Percentiles rank a stretch among this genome's conserved stretches.
Conservation (phyloP, 1,140 invertebrate genomes). For the Conus ventricosus region DNA sequence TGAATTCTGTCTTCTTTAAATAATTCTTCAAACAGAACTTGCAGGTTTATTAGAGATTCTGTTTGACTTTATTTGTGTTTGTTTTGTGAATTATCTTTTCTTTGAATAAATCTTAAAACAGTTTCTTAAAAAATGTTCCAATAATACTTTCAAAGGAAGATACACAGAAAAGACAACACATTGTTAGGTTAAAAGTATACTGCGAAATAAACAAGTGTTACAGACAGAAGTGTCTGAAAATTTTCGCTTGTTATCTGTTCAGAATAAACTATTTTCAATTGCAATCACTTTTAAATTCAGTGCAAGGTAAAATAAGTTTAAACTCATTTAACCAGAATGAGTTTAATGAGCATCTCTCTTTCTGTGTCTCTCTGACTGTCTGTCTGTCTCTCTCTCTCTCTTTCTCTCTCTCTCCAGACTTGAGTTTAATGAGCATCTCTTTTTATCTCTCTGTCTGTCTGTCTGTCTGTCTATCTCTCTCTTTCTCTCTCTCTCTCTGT, state of each 20-base stretch:
- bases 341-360: neutral
- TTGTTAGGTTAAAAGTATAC: neutral
- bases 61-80: too few species aligned
- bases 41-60: too few species aligned
- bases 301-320: neutral
- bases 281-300: too few species aligned
- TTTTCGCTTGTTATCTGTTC: neutral
- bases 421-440: too few species aligned
- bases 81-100: too few species aligned
- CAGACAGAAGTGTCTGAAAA: too few species aligned
- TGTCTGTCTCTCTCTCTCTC: neutral
- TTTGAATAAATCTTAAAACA: too few species aligned
- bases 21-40: too few species aligned
- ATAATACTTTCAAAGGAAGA: neutral
- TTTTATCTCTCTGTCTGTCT: neutral
- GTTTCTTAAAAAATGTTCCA: too few species aligned
- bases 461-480: neutral
- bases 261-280: neutral
- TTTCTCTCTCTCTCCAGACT: neutral
- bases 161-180: neutral
- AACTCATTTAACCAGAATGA: neutral
- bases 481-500: neutral
- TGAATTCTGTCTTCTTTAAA: too few species aligned
- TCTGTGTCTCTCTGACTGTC: neutral
- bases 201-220: neutral